These are phyloP conservation scores for Oophaga sylvatica DNA, from an alignment of 2,797 vertebrate species.

Conservation along the genomic window DNA sequence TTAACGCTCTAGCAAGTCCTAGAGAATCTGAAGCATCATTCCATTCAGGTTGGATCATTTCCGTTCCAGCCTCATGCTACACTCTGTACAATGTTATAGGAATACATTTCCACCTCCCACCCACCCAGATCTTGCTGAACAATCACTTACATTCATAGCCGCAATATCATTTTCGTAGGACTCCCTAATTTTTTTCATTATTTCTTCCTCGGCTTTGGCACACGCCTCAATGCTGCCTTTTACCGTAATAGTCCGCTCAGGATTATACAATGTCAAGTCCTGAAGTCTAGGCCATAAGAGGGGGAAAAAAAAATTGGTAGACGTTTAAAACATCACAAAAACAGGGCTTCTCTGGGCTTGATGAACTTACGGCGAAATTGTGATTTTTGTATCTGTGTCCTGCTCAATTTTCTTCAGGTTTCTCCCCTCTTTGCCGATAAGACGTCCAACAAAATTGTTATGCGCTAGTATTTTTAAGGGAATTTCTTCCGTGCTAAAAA, in stretches of 20 bases:
- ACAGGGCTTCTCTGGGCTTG: neutral
- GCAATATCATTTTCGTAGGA: slow-evolving; percentile 97
- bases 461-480: slow-evolving; percentile 97
- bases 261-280: slow-evolving; percentile 96
- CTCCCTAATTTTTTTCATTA: slow-evolving; percentile 98
- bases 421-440: slow-evolving; percentile 97
- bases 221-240: slow-evolving; percentile 90
- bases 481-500: slow-evolving; percentile 92
- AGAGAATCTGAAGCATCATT: slow-evolving; percentile 49
- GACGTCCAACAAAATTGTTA: slow-evolving; percentile 96
- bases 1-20: slow-evolving; percentile 39
- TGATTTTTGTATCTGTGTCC: slow-evolving; percentile 97
- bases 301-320: neutral
- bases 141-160: slow-evolving; percentile 93
- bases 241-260: slow-evolving; percentile 94
- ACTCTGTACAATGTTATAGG: slow-evolving; percentile 55
- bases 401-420: slow-evolving; percentile 98
- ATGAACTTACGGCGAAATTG: slow-evolving; percentile 93
- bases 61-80: slow-evolving; percentile 53
- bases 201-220: slow-evolving; percentile 90
- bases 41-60: slow-evolving; percentile 56
- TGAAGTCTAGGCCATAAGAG: slow-evolving; percentile 81
- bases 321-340: neutral
- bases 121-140: slow-evolving; percentile 34
- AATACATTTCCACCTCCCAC: slow-evolving; percentile 44